phyloP scores from a whole-genome alignment of 2,797 vertebrate species.

The Melanotaenia pygmaea region DNA sequence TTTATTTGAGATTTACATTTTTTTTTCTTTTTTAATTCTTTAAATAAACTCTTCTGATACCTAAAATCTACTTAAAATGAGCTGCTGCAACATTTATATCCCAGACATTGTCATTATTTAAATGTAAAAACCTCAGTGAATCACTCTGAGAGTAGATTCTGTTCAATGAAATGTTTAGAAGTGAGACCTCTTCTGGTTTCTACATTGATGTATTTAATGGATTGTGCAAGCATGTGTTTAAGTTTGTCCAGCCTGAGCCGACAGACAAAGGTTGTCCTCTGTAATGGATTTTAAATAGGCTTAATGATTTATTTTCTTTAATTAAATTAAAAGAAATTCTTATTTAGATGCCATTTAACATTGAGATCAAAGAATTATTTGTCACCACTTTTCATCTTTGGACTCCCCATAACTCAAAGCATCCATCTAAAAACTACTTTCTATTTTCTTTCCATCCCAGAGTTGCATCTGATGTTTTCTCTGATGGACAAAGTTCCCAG shows the following conservation, averaged over 20 bases:
- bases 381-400: not conserved
- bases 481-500: slow-evolving; percentile 99
- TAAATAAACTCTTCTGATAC: not conserved
- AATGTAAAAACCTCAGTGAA: not conserved
- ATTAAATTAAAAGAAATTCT: too few species aligned
- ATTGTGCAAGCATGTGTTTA: not conserved
- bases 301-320: too few species aligned
- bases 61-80: not conserved
- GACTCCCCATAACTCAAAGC: not conserved
- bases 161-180: not conserved
- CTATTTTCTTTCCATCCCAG: slow-evolving; percentile 72
- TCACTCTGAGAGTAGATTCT: rapidly evolving
- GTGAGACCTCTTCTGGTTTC: not conserved
- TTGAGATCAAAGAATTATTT: too few species aligned
- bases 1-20: too few species aligned
- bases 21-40: too few species aligned
- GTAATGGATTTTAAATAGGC: slow-evolving; percentile 54
- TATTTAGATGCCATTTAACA: too few species aligned
- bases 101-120: not conserved
- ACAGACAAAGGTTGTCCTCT: slow-evolving; percentile 11
- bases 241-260: not conserved
- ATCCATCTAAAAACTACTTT: not conserved
- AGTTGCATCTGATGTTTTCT: slow-evolving; percentile 98
- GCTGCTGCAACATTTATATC: not conserved
- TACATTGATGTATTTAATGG: slow-evolving; percentile 8